Base-by-base conservation (phyloP, 2,797 vertebrate genomes). In the Anomalospiza imberbis region DNA sequence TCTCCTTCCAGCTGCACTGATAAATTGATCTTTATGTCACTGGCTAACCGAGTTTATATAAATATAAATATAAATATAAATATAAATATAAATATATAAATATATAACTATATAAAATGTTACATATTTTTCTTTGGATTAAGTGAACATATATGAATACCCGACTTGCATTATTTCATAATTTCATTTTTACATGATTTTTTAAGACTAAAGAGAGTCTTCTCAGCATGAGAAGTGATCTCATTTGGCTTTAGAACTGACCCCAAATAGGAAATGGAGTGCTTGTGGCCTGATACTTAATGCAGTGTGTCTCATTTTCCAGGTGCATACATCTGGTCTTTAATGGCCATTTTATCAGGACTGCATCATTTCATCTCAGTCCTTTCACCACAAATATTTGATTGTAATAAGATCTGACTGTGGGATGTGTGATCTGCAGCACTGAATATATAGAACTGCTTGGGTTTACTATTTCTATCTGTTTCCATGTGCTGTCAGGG, bases 251-350 rank as follows among this genome's bases (percentile, higher is more conserved):
- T 91, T 38, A 94, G 67, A 73, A 87, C 21, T 87, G 88, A 94
- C 67, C 67, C n/a, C 53, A 94, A 94, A 77, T 92, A 94, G 82
- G 82, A 97, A 96, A 96, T 70, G n/a, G 82, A 90, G 82, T 94
- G 81, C 26, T 97, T 90, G 67, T 82, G 73, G 79, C 63, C 71
- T 88, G 82, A 93, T 90, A 86, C 67, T 94, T 92, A 95, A 86
- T 86, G 89, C 93, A 95, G 85, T 65, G 73, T 81, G 89, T 86
- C 92, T 93, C 88, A 60, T 93, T 93, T 94, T 94, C 95, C 96
- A 97, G 95, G 94, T 93, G 94, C 92, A 82, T 93, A 88, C 94
- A 96, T 96, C 94, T 96, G 96, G 89, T 86, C 85, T 94, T 95
- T 94, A 95, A 96, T 68, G 77, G 83, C 63, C 71, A 77, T 91